Base-by-base conservation (phyloP, 2,797 vertebrate genomes). In the Tokudaia muenninki region DNA sequence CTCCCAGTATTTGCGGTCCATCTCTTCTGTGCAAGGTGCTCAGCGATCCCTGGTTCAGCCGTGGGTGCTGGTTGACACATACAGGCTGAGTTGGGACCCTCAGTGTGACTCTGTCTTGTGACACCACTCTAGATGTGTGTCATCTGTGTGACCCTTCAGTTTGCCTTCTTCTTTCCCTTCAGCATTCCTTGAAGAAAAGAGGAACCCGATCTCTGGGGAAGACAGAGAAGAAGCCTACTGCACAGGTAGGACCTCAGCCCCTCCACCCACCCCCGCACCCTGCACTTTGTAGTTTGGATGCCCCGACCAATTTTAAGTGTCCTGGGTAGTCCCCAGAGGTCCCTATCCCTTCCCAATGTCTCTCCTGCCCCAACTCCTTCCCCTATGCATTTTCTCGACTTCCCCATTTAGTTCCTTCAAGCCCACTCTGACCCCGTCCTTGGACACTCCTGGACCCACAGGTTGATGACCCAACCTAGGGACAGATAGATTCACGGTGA, bases 121-220 rank as follows among this genome's bases (percentile, higher is more conserved):
- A 65, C 31, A 75, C 2, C 19, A 80, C 16, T 95, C 74, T 74
- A 57, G 63, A 61, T 80, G 13, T 59, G 19, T 11, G 12, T 80
- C 19, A 37, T 70, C 24, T 59, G 83, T 14, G 55, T 67, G 50
- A 95, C n/a, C 74, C 96, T 37, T 80, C 3, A 37, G 22, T 89
- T 92, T 52, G 92, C 29, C 93, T 37, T 94, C 75, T 52, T 95
- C 47, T 97, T n/a, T 97, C 87, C 6, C 98, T 94, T 94, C 98
- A 99, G 99, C 99, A 99, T 97, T 99, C 99, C 96, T 98, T 99
- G 98, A 99, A 99, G 99, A 99, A 99, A 98, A 98, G 99, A 98
- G 98, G 98, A 31, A 98, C 99, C 41, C 99, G 99, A 70, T 99
- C 99, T 94, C 96, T 99, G 52, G 99, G 99, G 98, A 99, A 99